Percentiles rank a stretch among this genome's conserved stretches.
Evolutionary conservation across 2,797 vertebrate genomes (phyloP).

Genomic region (Holocentrus rufus): DNA sequence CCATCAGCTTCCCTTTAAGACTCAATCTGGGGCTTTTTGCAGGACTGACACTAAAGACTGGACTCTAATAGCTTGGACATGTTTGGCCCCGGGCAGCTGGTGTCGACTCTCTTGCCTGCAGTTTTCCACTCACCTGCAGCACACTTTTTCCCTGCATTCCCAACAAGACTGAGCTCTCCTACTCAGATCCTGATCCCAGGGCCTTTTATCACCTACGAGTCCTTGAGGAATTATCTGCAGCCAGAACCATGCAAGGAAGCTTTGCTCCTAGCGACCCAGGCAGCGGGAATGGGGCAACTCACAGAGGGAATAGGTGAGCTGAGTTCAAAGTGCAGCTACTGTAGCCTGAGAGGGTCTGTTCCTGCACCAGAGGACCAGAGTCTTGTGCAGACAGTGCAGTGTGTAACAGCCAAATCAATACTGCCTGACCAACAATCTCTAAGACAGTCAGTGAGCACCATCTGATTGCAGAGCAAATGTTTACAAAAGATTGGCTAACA

Average conservation of each 20-base stretch:
- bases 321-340: constrained; percentile 34
- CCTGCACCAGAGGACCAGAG: constrained; percentile 16
- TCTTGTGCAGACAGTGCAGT: not conserved
- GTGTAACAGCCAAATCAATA: constrained; percentile 51
- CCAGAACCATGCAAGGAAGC: constrained; percentile 84
- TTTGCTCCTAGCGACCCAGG: constrained; percentile 79
- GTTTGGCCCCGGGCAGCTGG: constrained; percentile 82
- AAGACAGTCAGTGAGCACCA: constrained; percentile 68
- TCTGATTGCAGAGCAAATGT: constrained; percentile 82
- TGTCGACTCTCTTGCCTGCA: constrained; percentile 80
- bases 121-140: constrained; percentile 81
- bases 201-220: constrained; percentile 84
- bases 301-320: constrained; percentile 80
- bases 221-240: constrained; percentile 83
- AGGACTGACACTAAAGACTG: constrained; percentile 36
- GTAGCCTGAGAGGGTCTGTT: constrained; percentile 11
- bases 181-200: constrained; percentile 81
- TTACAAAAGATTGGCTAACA: constrained; percentile 85
- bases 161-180: constrained; percentile 74
- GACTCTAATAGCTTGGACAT: constrained; percentile 72
- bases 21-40: constrained; percentile 30
- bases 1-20: constrained; percentile 35
- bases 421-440: constrained; percentile 50
- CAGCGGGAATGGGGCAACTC: constrained; percentile 68
- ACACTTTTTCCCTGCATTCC: constrained; percentile 82